These are phyloP conservation scores for Cariama cristata DNA, from an alignment of 2,113 vertebrate species.

Conservation along the genomic window DNA sequence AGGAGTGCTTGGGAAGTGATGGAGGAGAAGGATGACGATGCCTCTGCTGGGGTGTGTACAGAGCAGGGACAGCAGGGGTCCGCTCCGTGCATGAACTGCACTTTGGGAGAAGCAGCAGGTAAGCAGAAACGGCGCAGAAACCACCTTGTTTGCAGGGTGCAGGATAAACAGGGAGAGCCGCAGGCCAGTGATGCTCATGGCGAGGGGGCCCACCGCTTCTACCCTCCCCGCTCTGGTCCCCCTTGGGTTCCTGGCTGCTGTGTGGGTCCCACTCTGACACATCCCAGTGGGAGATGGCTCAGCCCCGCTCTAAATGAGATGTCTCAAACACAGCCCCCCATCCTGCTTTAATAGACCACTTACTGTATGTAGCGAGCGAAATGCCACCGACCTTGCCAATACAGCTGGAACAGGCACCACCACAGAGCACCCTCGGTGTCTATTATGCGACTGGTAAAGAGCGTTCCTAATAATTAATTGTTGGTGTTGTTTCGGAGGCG, in stretches of 20 bases:
- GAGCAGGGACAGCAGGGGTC: neutral
- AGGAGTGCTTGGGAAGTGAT: accelerated
- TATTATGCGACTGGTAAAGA: neutral
- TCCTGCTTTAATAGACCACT: neutral
- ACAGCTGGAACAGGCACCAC: neutral
- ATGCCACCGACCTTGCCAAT: accelerated
- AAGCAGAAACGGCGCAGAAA: neutral
- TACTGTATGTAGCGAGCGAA: accelerated
- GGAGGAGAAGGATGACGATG: accelerated
- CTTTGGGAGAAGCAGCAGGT: neutral
- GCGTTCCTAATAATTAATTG: neutral
- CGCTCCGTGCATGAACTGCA: accelerated
- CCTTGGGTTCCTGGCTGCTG: neutral
- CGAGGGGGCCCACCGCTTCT: accelerated
- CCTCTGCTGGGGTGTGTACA: accelerated
- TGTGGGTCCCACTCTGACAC: accelerated
- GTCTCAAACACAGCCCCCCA: neutral
- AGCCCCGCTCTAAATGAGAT: neutral
- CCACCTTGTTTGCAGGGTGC: neutral
- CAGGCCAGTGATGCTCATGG: neutral
- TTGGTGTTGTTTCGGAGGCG: neutral
- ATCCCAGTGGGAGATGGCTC: neutral
- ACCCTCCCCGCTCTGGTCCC: neutral
- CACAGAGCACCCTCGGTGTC: accelerated
- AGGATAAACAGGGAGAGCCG: neutral